Base-by-base conservation (phyloP, 1,140 invertebrate genomes). In the Drosophila ironensis region DNA sequence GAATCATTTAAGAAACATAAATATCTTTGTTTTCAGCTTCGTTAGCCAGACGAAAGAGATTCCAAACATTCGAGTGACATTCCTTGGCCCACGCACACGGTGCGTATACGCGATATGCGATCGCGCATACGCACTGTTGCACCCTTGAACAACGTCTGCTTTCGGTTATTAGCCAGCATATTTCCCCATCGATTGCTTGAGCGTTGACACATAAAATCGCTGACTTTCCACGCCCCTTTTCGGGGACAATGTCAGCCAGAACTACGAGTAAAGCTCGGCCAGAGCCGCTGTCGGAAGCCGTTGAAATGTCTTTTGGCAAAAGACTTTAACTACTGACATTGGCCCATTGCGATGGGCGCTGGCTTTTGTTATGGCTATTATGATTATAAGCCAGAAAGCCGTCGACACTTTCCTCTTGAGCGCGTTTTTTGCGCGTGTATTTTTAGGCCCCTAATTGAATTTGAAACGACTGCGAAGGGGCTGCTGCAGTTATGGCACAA, bases 401-500 rank as follows among this genome's bases (percentile, higher is more conserved):
- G 70, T 78, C 76, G 69, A 78, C 80, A 64, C 69, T 35, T 67
- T 69, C 11, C 46, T 22, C 22, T 7, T 9, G 16, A 57, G 14
- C 46, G 17, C 27, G 7, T 50, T 50, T 4, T 4, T 20, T 40
- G 24, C 28, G 7, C 11, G 22, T 19, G 42, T 84, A 84, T 86
- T 86, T 80, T 86, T 80, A 81, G 74, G 47, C 54, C 51, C 16
- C 78, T 84, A 84, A 84, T 84, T 84, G 51, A 84, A 84, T 84
- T 84, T 84, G 33, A 63, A 61, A n/a, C n/a, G n/a, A n/a, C 19
- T 11, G 8, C 44, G 20, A 20, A 5, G 28, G 17, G n/a, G n/a
- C n/a, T 3, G 12, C 24, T 42, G 20, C n/a, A 33, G n/a, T n/a
- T n/a, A 19, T 4, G 27, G 6, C n/a, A 8, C 16, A 6, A n/a